Evolutionary conservation across 2,888 invertebrate genomes (phyloP), one percentile per base, ranked within the genome.

Genomic region (Escarpia spicata): DNA sequence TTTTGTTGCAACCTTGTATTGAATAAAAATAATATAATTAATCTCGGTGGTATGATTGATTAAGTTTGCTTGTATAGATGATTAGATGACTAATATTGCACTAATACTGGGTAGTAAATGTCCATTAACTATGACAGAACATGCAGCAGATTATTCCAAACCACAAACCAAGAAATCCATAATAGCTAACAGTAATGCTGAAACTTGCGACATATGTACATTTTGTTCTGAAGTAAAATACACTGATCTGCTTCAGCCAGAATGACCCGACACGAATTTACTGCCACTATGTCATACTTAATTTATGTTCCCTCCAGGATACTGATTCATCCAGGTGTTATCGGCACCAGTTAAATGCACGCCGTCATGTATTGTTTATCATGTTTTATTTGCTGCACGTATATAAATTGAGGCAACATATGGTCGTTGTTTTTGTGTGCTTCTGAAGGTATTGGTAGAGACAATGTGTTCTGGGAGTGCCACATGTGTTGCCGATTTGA

Each of bases 331-430:
- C 52, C 12, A 12, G 52, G 19, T 75, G 75, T 75, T 75, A n/a
- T 26, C 19, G 3, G 1, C 75, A 75, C 75, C 75, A 75, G n/a
- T 75, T 75, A 75, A 26, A 12, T 75, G 19, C 19, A 75, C 52
- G 26, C 75, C n/a, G 26, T 75, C 26, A 75, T n/a, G n/a, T 26
- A 26, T 26, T 75, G 75, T 75, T 75, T 75, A n/a, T 19, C n/a
- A 19, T 75, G 26, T 75, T 75, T 75, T 75, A 26, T 75, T 52
- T 52, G 75, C 4, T 75, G 26, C 75, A 75, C 26, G 52, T 52
- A 75, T 75, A 75, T 26, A 75, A 75, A 75, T 75, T 75, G 75
- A 75, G 75, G n/a, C 75, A 75, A 75, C 75, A 75, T 26, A n/a
- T 75, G 75, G 19, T 75, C 75, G 19, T 75, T 75, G 75, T 75